Evolutionary conservation across 2,888 invertebrate species (phyloP).

Genomic region (Nomada ruficornis): DNA sequence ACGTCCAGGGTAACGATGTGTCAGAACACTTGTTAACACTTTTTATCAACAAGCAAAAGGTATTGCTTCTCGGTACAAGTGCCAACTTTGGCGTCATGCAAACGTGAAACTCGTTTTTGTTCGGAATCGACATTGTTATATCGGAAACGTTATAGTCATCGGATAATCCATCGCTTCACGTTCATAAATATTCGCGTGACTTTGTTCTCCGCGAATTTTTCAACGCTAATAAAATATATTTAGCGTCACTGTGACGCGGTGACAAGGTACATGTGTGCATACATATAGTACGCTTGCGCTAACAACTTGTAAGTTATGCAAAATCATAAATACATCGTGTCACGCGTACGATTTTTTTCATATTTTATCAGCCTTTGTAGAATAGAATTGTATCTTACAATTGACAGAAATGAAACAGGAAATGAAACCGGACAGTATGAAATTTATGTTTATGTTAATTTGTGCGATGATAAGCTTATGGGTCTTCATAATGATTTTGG

Average conservation of each 20-base stretch:
- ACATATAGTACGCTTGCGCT: not conserved
- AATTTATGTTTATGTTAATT: too few species aligned
- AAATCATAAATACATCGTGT: too few species aligned
- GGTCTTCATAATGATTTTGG: too few species aligned
- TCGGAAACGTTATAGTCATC: not conserved
- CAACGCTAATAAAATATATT: not conserved
- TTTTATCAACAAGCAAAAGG: constrained; percentile 15
- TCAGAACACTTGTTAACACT: not conserved
- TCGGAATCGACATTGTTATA: constrained; percentile 8
- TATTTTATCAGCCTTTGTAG: too few species aligned
- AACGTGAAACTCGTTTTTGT: not conserved
- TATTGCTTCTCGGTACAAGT: constrained; percentile 1
- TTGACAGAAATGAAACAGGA: too few species aligned
- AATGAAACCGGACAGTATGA: too few species aligned
- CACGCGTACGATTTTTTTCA: too few species aligned
- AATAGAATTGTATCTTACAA: too few species aligned
- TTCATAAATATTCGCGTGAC: not conserved
- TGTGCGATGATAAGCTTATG: too few species aligned
- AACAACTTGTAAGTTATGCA: too few species aligned
- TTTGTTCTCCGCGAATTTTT: not conserved
- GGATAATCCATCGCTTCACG: not conserved
- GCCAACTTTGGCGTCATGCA: constrained; percentile 7
- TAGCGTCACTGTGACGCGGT: not conserved
- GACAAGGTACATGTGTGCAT: not conserved
- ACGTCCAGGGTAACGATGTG: not conserved